These are phyloP conservation scores for Cherax quadricarinatus DNA, from an alignment of 1,140 invertebrate genomes.

Conservation along the genomic window DNA sequence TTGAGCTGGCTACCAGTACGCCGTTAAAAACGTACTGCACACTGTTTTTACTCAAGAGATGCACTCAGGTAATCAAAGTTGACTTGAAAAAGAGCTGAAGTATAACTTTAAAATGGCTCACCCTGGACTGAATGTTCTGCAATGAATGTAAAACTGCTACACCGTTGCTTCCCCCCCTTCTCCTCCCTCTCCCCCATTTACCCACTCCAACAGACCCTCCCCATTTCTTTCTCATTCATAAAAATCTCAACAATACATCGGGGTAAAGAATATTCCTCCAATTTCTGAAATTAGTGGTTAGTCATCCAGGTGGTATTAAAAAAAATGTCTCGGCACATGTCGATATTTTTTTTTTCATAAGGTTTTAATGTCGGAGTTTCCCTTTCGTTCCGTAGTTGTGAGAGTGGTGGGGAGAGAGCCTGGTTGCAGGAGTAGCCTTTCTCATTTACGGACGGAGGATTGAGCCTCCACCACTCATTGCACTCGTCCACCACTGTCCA, in stretches of 20 bases:
- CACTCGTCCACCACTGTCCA: too few relatives aligned
- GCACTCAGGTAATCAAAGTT: not conserved
- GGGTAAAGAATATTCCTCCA: constrained; percentile 44
- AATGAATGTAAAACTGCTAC: not conserved
- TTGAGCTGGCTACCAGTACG: too few relatives aligned
- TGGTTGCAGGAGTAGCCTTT: too few relatives aligned
- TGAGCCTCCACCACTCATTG: too few relatives aligned
- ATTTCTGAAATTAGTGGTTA: constrained; percentile 53
- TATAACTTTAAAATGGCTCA: not conserved
- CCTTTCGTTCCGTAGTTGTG: too few relatives aligned
- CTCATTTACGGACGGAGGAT: too few relatives aligned
- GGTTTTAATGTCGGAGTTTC: not conserved
- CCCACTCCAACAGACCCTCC: not conserved
- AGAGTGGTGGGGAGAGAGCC: too few relatives aligned
- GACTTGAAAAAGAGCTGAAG: not conserved
- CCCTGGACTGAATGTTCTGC: not conserved
- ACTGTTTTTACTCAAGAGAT: not conserved
- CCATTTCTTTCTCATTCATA: not conserved
- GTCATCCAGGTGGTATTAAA: constrained; percentile 23
- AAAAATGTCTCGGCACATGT: constrained; percentile 43
- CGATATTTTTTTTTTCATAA: constrained; percentile 15
- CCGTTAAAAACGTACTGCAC: too few relatives aligned
- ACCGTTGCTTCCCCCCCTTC: not conserved
- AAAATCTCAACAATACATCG: constrained; percentile 14
- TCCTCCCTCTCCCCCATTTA: too few relatives aligned